These are phyloP conservation scores for Ondatra zibethicus DNA, from an alignment of 2,113 vertebrate genomes.

Conservation along the genomic window DNA sequence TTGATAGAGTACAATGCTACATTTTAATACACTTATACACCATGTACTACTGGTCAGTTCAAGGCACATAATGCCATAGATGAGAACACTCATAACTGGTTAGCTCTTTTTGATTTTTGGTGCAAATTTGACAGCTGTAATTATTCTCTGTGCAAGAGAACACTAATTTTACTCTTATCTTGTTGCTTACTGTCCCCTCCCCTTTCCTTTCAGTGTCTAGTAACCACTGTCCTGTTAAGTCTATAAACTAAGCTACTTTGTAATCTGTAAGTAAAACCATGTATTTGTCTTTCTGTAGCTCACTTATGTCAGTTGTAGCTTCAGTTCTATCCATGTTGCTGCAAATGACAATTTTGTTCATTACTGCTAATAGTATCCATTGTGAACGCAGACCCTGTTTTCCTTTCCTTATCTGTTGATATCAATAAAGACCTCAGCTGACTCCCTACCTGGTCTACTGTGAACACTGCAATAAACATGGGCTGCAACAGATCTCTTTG, in stretches of 20 bases:
- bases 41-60: not conserved
- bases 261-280: not conserved
- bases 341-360: not conserved
- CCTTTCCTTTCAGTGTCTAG: not conserved
- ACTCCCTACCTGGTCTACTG: not conserved
- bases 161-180: not conserved
- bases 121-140: not conserved
- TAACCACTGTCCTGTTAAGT: not conserved
- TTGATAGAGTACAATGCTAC: not conserved
- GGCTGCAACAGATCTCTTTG: not conserved
- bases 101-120: not conserved
- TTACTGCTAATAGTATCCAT: not conserved
- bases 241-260: not conserved
- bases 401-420: not conserved
- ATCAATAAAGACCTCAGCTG: not conserved
- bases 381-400: not conserved
- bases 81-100: not conserved
- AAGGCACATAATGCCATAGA: not conserved
- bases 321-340: not conserved
- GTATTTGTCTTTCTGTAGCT: not conserved
- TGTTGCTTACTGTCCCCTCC: not conserved
- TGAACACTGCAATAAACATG: not conserved
- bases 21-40: not conserved
- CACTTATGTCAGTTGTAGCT: not conserved
- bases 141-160: not conserved